Base-by-base conservation (phyloP, 1,140 invertebrate genomes). In the Zaprionus tsacasi region DNA sequence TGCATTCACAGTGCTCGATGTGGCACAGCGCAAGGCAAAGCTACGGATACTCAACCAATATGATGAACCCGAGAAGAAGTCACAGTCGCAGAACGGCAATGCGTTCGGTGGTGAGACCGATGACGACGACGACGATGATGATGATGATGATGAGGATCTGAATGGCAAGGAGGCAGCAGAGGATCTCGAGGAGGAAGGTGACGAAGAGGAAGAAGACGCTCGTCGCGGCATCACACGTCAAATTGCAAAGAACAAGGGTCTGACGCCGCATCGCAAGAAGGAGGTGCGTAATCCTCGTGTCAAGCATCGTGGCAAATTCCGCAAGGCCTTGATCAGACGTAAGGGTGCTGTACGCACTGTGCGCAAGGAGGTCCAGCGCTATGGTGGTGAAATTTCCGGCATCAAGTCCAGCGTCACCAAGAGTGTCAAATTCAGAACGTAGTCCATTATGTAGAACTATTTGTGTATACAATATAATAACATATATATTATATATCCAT, bases 241-340 rank as follows among this genome's bases (percentile, higher is more conserved):
- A 94, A 99, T 99, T 85, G 95, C 96, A 8, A 99, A 99, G 93
- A 99, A 99, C 88, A 99, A 98, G 93, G 98, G 98, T 43, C 93
- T 99, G 1, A 98, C 96, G 43, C 97, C 98, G 11, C 94, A 96
- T 76, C 95, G 97, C 67, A 98, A 97, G 91, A 99, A 98, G 91
- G 97, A 98, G 91, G 94, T 96, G 79, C 94, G 97, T 76, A 99
- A 99, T 95, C 98, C 98, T 0, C 94, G 98, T 86, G 98, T 99
- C 0, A 98, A 98, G 92, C 96, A 99, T 92, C 96, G 96, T 79
- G 96, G 96, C 70, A 99, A 99, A 91, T 99, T 95, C 92, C 95
- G 96, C 57, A 98, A 98, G 93, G 98, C 98, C 0, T 95, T 96
- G 74, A 97, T 98, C 70, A 95, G 97, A 30, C 96, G 98, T 91